Conservation (phyloP, 2,113 vertebrate genomes). For the Eurypyga helias region DNA sequence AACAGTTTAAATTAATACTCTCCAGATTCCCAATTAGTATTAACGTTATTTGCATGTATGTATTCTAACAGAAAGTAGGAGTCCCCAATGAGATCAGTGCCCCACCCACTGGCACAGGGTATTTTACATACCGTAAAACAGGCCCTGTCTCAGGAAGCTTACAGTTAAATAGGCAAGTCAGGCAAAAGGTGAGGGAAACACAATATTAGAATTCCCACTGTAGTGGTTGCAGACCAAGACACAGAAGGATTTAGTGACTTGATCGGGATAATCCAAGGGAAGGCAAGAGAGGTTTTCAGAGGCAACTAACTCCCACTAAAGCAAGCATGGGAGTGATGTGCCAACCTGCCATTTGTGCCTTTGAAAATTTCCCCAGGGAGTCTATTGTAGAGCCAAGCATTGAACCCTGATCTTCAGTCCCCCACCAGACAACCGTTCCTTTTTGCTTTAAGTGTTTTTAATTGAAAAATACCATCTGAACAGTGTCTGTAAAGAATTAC, state of each 20-base stretch:
- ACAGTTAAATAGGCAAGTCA: background rate
- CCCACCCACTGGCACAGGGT: background rate
- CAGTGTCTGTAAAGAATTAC: constrained; percentile 66
- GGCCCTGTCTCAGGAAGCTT: background rate
- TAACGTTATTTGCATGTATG: background rate
- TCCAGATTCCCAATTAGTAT: background rate
- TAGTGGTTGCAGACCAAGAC: background rate
- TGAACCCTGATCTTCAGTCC: constrained; percentile 60
- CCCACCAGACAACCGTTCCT: constrained; percentile 44
- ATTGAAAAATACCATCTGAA: constrained; percentile 67
- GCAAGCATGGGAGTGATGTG: constrained; percentile 53
- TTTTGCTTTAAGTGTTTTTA: constrained; percentile 67
- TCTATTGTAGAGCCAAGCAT: constrained; percentile 62
- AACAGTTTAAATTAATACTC: background rate
- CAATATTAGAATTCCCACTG: background rate
- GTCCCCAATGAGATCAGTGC: background rate
- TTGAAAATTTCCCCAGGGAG: constrained; percentile 65
- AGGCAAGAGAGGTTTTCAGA: constrained; percentile 46
- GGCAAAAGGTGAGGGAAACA: background rate
- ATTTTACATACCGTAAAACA: background rate
- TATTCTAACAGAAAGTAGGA: background rate
- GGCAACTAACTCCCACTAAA: constrained; percentile 44
- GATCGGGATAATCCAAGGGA: background rate
- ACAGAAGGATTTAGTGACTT: background rate
- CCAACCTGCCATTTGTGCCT: constrained; percentile 72